These are phyloP conservation scores for Pipistrellus pipistrellus DNA, from an alignment of 2,797 vertebrate species.

Conservation along the genomic window DNA sequence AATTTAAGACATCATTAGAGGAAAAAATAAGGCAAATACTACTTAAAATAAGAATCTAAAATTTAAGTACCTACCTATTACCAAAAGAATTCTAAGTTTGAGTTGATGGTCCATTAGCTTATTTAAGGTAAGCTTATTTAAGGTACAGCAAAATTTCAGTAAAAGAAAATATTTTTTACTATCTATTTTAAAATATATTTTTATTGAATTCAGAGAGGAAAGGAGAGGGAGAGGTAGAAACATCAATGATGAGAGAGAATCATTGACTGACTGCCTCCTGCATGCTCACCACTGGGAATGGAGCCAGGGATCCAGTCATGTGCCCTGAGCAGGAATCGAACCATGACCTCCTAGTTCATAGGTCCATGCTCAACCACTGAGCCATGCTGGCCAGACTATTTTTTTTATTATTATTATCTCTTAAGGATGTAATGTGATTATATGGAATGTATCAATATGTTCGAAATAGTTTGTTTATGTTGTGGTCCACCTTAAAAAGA, in stretches of 20 bases:
- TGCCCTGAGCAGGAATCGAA: no score
- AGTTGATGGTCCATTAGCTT: not conserved
- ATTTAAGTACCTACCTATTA: constrained; percentile 12
- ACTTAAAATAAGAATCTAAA: constrained; percentile 18
- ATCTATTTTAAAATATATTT: no score
- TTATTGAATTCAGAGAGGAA: no score
- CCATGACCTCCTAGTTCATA: no score
- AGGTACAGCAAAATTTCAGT: constrained; percentile 32
- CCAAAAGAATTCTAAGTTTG: constrained; percentile 44
- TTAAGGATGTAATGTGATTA: not conserved
- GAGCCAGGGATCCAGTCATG: no score
- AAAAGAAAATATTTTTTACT: constrained; percentile 5
- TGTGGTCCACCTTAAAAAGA: constrained; percentile 7
- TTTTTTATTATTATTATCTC: not conserved
- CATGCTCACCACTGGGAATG: no score
- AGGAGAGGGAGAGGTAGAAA: no score
- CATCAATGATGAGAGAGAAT: no score
- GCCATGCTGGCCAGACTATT: no score
- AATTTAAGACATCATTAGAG: constrained; percentile 36
- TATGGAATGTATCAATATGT: not conserved
- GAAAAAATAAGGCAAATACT: constrained; percentile 12
- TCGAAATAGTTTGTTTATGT: constrained; percentile 14
- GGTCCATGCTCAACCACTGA: no score
- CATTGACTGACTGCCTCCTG: no score
- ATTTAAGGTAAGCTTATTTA: constrained; percentile 43